Evolutionary conservation across 2,113 vertebrate genomes (phyloP).

Genomic region (Plecotus auritus): DNA sequence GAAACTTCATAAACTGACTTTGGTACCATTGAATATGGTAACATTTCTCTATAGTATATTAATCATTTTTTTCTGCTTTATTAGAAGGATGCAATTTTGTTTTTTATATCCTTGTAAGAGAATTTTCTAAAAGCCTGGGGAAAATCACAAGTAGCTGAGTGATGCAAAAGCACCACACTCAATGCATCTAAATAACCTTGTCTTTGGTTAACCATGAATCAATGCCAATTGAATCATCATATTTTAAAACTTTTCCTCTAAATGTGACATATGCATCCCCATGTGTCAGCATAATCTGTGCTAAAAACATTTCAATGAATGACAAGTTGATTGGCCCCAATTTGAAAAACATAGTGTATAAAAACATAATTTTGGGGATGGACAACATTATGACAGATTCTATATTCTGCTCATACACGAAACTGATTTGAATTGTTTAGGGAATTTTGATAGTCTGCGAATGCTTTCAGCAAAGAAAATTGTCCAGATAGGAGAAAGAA

Average conservation of each 20-base stretch:
- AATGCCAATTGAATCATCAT: slow-evolving; percentile 20
- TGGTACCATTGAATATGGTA: background rate
- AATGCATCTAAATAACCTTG: slow-evolving; percentile 28
- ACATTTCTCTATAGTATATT: background rate
- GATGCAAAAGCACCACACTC: background rate
- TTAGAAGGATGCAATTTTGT: background rate
- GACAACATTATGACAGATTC: slow-evolving; percentile 65
- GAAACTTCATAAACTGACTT: background rate
- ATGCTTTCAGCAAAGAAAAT: slow-evolving; percentile 44
- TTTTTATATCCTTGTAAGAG: background rate
- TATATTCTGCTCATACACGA: slow-evolving; percentile 55
- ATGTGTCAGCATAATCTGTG: slow-evolving; percentile 55
- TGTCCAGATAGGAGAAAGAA: slow-evolving; percentile 8
- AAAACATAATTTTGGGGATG: slow-evolving; percentile 67
- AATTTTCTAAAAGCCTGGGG: background rate
- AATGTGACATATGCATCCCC: slow-evolving; percentile 44
- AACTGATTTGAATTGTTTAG: slow-evolving; percentile 45
- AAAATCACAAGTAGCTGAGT: slow-evolving; percentile 31
- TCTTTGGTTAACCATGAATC: slow-evolving; percentile 21
- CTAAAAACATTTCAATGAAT: slow-evolving; percentile 62
- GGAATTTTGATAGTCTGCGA: slow-evolving; percentile 29
- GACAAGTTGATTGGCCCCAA: slow-evolving; percentile 68
- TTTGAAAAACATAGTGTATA: slow-evolving; percentile 64
- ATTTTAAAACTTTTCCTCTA: slow-evolving; percentile 63
- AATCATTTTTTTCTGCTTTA: background rate